Conservation (phyloP, 2,797 vertebrate species). For the Ctenopoma kingsleyae region DNA sequence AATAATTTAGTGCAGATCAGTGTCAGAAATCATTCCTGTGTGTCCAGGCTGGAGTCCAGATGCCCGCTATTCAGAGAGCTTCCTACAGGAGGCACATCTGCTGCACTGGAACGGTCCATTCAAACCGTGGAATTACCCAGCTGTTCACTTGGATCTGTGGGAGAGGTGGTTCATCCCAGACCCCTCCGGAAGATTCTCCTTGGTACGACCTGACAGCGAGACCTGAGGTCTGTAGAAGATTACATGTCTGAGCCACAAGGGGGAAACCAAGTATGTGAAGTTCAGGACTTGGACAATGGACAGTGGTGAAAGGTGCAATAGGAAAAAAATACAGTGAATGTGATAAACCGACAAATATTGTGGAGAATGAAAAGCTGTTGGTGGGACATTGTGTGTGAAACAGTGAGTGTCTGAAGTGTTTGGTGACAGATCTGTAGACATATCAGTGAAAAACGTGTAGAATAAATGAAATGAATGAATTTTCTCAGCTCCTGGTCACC, state of each 20-base stretch:
- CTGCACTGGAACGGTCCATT: conserved; percentile 98
- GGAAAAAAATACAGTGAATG: neutral
- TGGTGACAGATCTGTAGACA: too few species aligned
- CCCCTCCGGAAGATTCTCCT: conserved; percentile 89
- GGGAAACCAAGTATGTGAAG: neutral
- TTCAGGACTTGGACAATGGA: neutral
- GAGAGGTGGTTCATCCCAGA: conserved; percentile 97
- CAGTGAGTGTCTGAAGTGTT: too few species aligned
- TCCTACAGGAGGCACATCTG: conserved; percentile 91
- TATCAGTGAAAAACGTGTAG: too few species aligned
- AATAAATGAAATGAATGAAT: too few species aligned
- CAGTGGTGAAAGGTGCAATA: neutral
- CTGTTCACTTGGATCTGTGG: conserved; percentile 92
- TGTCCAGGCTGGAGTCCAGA: conserved; percentile 93
- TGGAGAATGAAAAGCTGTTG: too few species aligned
- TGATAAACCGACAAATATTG: neutral
- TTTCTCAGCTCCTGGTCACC: too few species aligned
- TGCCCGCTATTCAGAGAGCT: conserved; percentile 86
- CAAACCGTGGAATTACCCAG: conserved; percentile 94
- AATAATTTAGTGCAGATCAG: neutral
- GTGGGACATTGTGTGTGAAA: too few species aligned
- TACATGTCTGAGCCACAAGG: neutral
- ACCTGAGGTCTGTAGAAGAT: conserved; percentile 40
- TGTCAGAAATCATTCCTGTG: neutral
- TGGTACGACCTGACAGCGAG: conserved; percentile 84